Evolutionary conservation across 2,888 invertebrate species (phyloP).

Genomic region (Diaphora mendica): DNA sequence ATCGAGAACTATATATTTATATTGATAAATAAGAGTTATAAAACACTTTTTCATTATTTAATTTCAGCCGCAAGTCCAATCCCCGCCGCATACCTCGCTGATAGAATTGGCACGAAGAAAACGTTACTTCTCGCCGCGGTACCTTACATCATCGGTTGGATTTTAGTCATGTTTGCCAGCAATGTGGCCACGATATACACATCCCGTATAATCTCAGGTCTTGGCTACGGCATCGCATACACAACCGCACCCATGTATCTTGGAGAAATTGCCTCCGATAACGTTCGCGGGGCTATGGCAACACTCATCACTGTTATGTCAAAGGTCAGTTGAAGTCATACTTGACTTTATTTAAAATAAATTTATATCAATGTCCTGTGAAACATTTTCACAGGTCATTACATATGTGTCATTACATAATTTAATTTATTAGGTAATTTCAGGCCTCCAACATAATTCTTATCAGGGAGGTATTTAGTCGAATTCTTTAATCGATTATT

Average conservation of each 20-base stretch:
- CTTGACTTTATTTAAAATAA: not conserved
- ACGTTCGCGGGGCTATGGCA: conserved; percentile 87
- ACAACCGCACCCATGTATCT: conserved; percentile 88
- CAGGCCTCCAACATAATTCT: not conserved
- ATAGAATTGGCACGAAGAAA: conserved; percentile 88
- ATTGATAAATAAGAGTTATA: not conserved
- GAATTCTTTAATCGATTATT: not conserved
- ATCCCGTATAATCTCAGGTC: conserved; percentile 87
- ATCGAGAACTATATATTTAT: not conserved
- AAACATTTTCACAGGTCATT: not conserved
- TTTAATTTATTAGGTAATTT: no score
- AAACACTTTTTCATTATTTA: conserved; percentile 2
- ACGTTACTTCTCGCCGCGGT: conserved; percentile 87
- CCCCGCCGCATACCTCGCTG: conserved; percentile 88
- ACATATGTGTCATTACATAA: no score
- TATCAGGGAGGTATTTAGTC: not conserved
- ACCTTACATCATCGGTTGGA: conserved; percentile 88
- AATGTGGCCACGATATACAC: conserved; percentile 86
- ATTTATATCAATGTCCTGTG: not conserved
- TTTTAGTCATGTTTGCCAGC: conserved; percentile 87
- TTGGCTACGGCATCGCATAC: conserved; percentile 88
- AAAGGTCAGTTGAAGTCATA: conserved; percentile 69
- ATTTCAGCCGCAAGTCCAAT: conserved; percentile 87
- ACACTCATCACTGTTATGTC: conserved; percentile 87
- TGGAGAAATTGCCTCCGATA: conserved; percentile 87